These are phyloP conservation scores for Caenorhabditis sulstoni DNA, from an alignment of 2,888 invertebrate species.

Conservation along the genomic window DNA sequence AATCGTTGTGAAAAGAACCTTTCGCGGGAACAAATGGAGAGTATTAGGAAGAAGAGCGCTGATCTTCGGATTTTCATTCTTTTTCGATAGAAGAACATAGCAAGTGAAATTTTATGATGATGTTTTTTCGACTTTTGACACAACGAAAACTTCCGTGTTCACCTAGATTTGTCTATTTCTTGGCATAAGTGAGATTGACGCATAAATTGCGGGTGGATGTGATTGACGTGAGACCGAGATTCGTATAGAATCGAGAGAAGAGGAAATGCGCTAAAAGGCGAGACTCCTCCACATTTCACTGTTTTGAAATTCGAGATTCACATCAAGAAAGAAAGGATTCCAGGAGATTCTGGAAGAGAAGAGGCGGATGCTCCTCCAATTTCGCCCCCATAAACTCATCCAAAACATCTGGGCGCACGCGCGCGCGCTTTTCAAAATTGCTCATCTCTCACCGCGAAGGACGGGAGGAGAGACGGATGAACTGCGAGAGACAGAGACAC, in stretches of 20 bases:
- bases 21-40: neutral
- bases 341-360: neutral
- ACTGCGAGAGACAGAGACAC: slow-evolving; percentile 5
- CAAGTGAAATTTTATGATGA: slow-evolving; percentile 5
- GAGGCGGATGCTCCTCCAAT: slow-evolving; percentile 20
- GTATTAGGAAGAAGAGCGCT: neutral
- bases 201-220: slow-evolving; percentile 15
- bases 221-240: slow-evolving; percentile 9
- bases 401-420: slow-evolving; percentile 6
- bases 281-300: neutral
- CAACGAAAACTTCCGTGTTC: slow-evolving; percentile 4
- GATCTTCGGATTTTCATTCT: slow-evolving; percentile 4
- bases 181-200: neutral
- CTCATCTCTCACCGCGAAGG: slow-evolving; percentile 1
- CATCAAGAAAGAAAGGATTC: slow-evolving; percentile 5
- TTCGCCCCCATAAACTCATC: slow-evolving; percentile 10
- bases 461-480: neutral
- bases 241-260: neutral
- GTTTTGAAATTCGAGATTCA: slow-evolving; percentile 12
- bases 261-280: slow-evolving; percentile 19
- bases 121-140: slow-evolving; percentile 14
- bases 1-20: slow-evolving; percentile 22
- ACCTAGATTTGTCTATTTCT: slow-evolving; percentile 15
- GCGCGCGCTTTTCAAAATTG: slow-evolving; percentile 5
- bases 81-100: neutral